Evolutionary conservation across 2,113 vertebrate genomes (phyloP).

Genomic region (Myotis brandtii): DNA sequence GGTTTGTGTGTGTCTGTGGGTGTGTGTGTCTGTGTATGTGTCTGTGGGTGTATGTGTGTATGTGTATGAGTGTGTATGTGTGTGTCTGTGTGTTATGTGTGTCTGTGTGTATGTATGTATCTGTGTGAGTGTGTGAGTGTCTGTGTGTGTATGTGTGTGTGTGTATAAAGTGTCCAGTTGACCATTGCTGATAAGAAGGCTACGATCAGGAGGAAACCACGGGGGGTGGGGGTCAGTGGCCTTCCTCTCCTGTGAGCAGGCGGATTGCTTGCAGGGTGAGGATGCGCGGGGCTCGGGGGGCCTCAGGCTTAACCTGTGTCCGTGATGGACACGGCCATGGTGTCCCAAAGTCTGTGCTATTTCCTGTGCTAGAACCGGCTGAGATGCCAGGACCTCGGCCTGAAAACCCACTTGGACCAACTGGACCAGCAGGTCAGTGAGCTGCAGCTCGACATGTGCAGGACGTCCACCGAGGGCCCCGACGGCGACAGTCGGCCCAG

Average conservation of each 20-base stretch:
- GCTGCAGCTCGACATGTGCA: conserved; percentile 92
- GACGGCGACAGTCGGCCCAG: conserved; percentile 97
- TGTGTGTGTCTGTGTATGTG: no score
- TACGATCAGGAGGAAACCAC: fast-evolving
- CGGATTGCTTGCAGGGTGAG: fast-evolving
- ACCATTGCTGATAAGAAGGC: no score
- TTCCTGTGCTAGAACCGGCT: conserved; percentile 88
- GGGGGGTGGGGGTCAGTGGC: neutral
- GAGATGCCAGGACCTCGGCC: conserved; percentile 91
- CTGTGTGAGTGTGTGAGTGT: no score
- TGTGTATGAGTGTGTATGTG: no score
- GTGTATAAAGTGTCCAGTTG: fast-evolving
- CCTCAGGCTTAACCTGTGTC: neutral
- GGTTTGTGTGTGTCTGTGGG: no score
- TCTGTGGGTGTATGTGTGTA: no score
- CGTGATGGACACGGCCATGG: neutral
- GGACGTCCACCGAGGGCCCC: conserved; percentile 89
- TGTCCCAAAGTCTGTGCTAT: neutral
- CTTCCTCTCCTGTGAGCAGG: neutral
- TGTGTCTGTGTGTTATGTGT: no score
- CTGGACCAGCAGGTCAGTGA: conserved; percentile 94
- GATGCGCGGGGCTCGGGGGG: fast-evolving
- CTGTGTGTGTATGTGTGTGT: no score
- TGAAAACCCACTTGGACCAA: conserved; percentile 94
- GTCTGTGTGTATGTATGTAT: no score